phyloP scores from a whole-genome alignment of 2,113 vertebrate genomes.

The Platanista minor region DNA sequence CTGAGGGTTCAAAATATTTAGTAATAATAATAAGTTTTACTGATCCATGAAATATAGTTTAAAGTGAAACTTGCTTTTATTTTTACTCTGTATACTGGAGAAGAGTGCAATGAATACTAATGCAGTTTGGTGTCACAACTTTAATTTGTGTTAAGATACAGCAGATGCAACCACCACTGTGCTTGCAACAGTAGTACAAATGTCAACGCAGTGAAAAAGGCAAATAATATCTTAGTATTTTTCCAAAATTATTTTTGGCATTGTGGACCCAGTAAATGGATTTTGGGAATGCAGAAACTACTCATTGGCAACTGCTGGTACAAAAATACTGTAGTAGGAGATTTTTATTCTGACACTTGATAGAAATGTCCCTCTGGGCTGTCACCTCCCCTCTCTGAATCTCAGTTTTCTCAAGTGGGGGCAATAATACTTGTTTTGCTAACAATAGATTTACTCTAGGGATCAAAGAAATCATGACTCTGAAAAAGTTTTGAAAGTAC shows the following conservation, averaged over 20 bases:
- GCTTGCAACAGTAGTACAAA: background rate
- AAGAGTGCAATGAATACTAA: rapidly evolving
- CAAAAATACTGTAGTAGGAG: rapidly evolving
- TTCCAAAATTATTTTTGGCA: background rate
- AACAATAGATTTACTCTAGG: background rate
- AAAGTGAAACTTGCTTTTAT: background rate
- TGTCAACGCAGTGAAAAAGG: background rate
- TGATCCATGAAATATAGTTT: background rate
- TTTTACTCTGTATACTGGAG: background rate
- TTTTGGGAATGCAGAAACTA: background rate
- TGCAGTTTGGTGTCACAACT: too few relatives aligned
- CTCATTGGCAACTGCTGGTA: rapidly evolving
- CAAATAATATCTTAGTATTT: background rate
- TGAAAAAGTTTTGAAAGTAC: background rate
- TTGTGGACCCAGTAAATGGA: background rate
- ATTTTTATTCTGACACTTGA: background rate
- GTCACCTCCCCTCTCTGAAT: rapidly evolving
- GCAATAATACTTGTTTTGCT: background rate
- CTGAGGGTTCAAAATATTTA: background rate
- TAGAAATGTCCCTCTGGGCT: background rate
- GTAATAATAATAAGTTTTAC: background rate
- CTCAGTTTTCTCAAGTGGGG: background rate
- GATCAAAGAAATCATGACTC: background rate
- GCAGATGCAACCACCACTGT: background rate
- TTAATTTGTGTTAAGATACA: background rate